Base-by-base conservation (phyloP, 2,797 vertebrate genomes). In the Macropus fuliginosus region DNA sequence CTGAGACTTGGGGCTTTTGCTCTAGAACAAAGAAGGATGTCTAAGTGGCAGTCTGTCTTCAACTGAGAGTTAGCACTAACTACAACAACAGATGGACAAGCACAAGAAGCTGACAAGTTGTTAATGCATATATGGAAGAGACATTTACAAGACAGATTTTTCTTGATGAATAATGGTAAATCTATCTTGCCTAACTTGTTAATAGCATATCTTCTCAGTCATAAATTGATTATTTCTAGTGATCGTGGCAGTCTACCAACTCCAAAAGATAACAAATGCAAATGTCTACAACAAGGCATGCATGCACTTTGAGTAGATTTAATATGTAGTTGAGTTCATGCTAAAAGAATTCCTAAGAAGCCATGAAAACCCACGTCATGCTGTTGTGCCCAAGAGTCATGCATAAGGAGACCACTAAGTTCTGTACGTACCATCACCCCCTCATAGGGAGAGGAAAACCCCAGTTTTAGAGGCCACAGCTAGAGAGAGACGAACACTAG, bases 381-480 rank as follows among this genome's bases (percentile, higher is more conserved):
- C 98, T 97, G 2, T 16, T 91, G 55, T 81, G 27, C 89, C 0
- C 0, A 0, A 89, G 94, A 92, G 62, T 59, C 98, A 97, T 98
- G 98, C 98, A 97, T 46, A n/a, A 24, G 0, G 40, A 90, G 55
- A 92, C 6, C 93, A 87, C 55, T 91, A 56, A 54, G 94, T 93
- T 93, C 91, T 21, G 99, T 99, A 99, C 99, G 96, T 99, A 99
- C 99, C 99, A 99, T 99, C 98, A 99, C 99, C 99, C 99, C 99
- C 99, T 99, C 99, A 97, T 99, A 99, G 98, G 99, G 99, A 99
- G 99, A 99, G 97, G 99, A 99, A 99, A 99, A 99, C 98, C 99
- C 99, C 99, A 99, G 99, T 98, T 99, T 99, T 99, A 99, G 99
- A 99, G 99, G 99, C 99, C 99, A 99, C 96, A 98, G 99, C 99